phyloP scores from a whole-genome alignment of 2,888 invertebrate species.

The Galerucella pusilla region DNA sequence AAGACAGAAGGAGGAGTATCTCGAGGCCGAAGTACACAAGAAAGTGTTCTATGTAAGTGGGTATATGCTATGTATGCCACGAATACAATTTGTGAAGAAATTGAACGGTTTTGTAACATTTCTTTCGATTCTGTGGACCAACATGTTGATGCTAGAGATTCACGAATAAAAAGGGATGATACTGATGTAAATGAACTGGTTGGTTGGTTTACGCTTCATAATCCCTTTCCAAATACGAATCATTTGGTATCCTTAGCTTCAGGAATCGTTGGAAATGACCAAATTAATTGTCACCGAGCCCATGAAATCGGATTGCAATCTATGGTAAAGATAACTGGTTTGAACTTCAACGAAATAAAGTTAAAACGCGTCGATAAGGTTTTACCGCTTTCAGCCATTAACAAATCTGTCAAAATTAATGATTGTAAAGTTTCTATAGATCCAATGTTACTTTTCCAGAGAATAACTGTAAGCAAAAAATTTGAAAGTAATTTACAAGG shows the following conservation, averaged over 20 bases:
- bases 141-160: too few relatives aligned
- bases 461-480: slow-evolving; percentile 47
- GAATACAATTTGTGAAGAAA: slow-evolving; percentile 48
- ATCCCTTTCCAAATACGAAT: slow-evolving; percentile 53
- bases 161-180: slow-evolving; percentile 54
- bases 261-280: slow-evolving; percentile 52
- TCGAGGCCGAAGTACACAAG: slow-evolving; percentile 40
- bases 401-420: slow-evolving; percentile 52
- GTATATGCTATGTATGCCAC: slow-evolving; percentile 49
- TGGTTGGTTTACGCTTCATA: slow-evolving; percentile 50
- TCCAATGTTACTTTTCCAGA: slow-evolving; percentile 33
- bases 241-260: slow-evolving; percentile 52
- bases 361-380: slow-evolving; percentile 54
- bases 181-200: slow-evolving; percentile 51
- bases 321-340: slow-evolving; percentile 50
- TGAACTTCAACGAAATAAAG: slow-evolving; percentile 51
- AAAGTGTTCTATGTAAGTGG: slow-evolving; percentile 40
- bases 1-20: slow-evolving; percentile 50
- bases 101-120: slow-evolving; percentile 51
- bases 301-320: slow-evolving; percentile 52
- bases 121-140: slow-evolving; percentile 45
- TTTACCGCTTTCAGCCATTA: slow-evolving; percentile 50
- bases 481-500: slow-evolving; percentile 26
- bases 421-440: slow-evolving; percentile 44
- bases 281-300: slow-evolving; percentile 54